Percentiles rank a stretch among this genome's conserved stretches.
Evolutionary conservation across 2,797 vertebrate species (phyloP).

Genomic region (Decapterus maruadsi): DNA sequence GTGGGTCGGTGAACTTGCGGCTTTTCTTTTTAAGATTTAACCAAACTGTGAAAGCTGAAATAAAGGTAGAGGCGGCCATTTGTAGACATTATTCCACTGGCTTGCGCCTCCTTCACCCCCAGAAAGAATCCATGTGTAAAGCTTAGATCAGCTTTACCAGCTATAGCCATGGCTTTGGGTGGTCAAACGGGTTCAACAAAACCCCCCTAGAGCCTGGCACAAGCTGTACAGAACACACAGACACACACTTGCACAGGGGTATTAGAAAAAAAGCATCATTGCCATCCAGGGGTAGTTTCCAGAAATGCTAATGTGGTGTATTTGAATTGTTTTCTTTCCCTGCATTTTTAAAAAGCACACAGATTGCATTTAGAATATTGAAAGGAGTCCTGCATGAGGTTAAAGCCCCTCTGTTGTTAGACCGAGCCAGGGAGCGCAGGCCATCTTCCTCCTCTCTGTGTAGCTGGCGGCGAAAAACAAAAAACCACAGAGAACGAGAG

Average conservation of each 20-base stretch:
- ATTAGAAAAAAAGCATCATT: constrained; percentile 41
- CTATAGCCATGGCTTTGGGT: constrained; percentile 43
- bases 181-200: constrained; percentile 51
- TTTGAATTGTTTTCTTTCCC: constrained; percentile 57
- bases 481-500: background rate
- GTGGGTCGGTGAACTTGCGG: background rate
- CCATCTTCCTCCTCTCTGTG: constrained; percentile 11
- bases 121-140: constrained; percentile 31
- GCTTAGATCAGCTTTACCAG: constrained; percentile 45
- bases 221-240: constrained; percentile 54
- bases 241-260: constrained; percentile 26
- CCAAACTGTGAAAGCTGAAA: background rate
- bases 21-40: background rate
- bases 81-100: constrained; percentile 11
- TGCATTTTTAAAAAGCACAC: constrained; percentile 47
- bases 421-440: constrained; percentile 54
- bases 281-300: constrained; percentile 49
- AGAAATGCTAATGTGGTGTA: constrained; percentile 64
- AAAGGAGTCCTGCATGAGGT: constrained; percentile 47
- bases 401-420: constrained; percentile 62
- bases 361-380: constrained; percentile 41
- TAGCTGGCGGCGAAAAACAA: constrained; percentile 25
- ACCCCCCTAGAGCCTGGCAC: constrained; percentile 49
- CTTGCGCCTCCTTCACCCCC: constrained; percentile 21
- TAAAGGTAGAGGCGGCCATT: background rate